These are phyloP conservation scores for Euplagia quadripunctaria DNA, from an alignment of 2,888 invertebrate species.

Conservation along the genomic window DNA sequence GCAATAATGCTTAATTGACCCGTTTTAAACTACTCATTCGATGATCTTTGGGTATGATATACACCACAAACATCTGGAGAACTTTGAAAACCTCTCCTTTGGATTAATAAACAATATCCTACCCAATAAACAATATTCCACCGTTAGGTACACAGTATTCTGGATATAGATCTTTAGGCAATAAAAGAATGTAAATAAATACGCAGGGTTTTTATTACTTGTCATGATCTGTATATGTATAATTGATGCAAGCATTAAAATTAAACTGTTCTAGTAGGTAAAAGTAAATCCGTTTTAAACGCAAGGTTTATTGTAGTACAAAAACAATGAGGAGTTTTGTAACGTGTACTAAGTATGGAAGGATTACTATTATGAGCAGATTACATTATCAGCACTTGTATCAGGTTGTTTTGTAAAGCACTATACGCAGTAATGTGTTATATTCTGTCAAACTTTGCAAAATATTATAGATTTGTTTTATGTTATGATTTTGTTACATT, in stretches of 20 bases:
- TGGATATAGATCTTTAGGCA: too few species aligned
- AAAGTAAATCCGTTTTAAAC: not conserved
- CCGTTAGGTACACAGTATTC: too few species aligned
- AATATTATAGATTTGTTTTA: conserved; percentile 63
- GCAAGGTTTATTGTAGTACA: not conserved
- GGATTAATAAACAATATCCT: too few species aligned
- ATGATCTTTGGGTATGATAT: not conserved
- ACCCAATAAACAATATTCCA: too few species aligned
- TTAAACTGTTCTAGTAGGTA: not conserved
- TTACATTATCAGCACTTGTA: conserved; percentile 79
- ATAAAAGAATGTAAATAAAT: too few species aligned
- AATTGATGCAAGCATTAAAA: not conserved
- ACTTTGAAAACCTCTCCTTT: not conserved
- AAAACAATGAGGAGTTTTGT: not conserved
- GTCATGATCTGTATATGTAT: too few species aligned
- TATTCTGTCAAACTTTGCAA: conserved; percentile 52
- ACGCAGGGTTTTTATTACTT: too few species aligned
- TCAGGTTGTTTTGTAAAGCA: conserved; percentile 71
- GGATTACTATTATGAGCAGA: conserved; percentile 65
- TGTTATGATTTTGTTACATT: not conserved
- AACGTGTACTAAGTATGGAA: conserved; percentile 37
- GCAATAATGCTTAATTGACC: not conserved
- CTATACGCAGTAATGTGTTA: conserved; percentile 68
- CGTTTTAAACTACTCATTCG: not conserved
- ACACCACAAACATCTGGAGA: not conserved